Conservation (phyloP, 2,888 invertebrate genomes). For the Tetragnatha montana region DNA sequence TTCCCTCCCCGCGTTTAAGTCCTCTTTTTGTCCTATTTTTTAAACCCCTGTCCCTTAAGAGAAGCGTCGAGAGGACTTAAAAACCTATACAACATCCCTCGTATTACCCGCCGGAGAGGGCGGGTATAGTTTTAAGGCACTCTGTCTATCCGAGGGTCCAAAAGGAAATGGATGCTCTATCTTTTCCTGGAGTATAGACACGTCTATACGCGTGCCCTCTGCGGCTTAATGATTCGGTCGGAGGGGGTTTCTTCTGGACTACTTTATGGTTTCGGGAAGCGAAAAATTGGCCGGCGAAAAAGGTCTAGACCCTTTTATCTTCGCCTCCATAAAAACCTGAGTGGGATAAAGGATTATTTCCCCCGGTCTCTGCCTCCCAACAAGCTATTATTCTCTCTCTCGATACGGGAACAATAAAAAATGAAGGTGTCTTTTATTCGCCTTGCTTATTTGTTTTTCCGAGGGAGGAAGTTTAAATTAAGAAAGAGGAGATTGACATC, state of each 20-base stretch:
- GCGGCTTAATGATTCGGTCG: constrained; percentile 67
- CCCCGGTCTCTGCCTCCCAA: constrained; percentile 17
- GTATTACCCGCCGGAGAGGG: constrained; percentile 23
- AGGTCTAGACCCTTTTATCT: constrained; percentile 66
- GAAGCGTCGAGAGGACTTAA: constrained; percentile 69
- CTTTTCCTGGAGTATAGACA: constrained; percentile 24
- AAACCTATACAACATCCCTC: constrained; percentile 67
- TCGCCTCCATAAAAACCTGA: constrained; percentile 56
- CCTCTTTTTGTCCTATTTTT: constrained; percentile 53
- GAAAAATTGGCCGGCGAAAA: constrained; percentile 48
- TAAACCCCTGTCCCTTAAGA: constrained; percentile 62
- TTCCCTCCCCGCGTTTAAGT: constrained; percentile 46
- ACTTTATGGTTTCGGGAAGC: constrained; percentile 61
- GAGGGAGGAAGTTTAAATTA: constrained; percentile 55
- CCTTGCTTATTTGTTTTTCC: not conserved
- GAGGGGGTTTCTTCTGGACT: constrained; percentile 65
- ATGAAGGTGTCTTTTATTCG: constrained; percentile 1
- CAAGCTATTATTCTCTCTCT: constrained; percentile 58
- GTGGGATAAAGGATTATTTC: constrained; percentile 68
- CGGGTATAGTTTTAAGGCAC: constrained; percentile 57
- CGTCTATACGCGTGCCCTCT: constrained; percentile 32
- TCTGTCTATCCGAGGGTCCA: constrained; percentile 61
- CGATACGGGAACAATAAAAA: constrained; percentile 26
- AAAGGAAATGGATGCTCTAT: constrained; percentile 61
- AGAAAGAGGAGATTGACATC: constrained; percentile 23